These are phyloP conservation scores for Griposia aprilina DNA, from an alignment of 2,888 invertebrate species.

Conservation along the genomic window DNA sequence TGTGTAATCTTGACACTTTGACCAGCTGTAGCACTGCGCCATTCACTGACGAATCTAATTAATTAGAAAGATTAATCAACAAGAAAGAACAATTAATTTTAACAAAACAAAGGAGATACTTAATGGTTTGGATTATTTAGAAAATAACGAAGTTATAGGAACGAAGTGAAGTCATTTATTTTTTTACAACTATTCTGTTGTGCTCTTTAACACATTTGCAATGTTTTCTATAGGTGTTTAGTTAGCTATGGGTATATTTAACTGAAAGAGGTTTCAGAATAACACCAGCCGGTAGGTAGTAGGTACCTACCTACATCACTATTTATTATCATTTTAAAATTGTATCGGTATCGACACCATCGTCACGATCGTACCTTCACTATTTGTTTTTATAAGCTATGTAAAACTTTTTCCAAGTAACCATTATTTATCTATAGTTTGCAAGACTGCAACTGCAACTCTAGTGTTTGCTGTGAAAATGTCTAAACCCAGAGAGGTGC, in stretches of 20 bases:
- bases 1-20: constrained; percentile 93
- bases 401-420: constrained; percentile 22
- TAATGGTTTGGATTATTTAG: constrained; percentile 44
- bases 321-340: no score
- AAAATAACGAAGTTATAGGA: constrained; percentile 41
- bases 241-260: background rate
- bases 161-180: constrained; percentile 33
- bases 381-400: constrained; percentile 8
- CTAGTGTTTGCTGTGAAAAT: constrained; percentile 25
- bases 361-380: no score
- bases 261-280: background rate
- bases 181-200: constrained; percentile 6
- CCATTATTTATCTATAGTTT: constrained; percentile 38
- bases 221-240: background rate
- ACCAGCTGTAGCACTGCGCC: constrained; percentile 92
- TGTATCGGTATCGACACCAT: no score
- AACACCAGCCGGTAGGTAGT: no score
- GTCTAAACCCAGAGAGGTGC: constrained; percentile 14
- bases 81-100: constrained; percentile 35
- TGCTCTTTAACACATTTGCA: constrained; percentile 3
- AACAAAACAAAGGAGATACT: constrained; percentile 39
- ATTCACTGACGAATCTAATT: constrained; percentile 91
- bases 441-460: constrained; percentile 16
- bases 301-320: no score
- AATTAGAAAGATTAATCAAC: constrained; percentile 54